A percentile compares a stretch with the other conserved stretches of the same genome.
Evolutionary conservation across 2,113 vertebrate species (phyloP).

Genomic region (Isurus oxyrinchus): DNA sequence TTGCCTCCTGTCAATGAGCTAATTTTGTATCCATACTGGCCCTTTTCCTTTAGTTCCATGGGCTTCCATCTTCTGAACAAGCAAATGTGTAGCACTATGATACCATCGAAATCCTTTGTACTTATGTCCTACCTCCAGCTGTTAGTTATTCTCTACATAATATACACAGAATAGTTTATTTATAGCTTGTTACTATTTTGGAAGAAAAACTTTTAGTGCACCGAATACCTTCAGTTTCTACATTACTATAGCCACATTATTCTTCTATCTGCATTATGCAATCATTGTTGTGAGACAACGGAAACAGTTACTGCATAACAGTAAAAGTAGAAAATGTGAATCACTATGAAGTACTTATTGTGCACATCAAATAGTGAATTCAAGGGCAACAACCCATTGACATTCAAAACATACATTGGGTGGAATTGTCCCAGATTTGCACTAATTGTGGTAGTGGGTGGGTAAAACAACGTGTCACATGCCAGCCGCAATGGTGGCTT

Average conservation of each 20-base stretch:
- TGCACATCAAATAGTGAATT: not conserved
- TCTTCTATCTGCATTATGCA: not conserved
- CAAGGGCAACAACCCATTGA: not conserved
- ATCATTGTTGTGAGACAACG: not conserved
- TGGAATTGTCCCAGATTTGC: too few species aligned
- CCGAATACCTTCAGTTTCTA: not conserved
- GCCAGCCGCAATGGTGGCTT: too few species aligned
- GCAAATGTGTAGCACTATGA: too few species aligned
- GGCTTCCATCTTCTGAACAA: too few species aligned
- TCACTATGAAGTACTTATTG: not conserved
- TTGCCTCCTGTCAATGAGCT: too few species aligned
- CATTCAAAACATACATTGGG: not conserved
- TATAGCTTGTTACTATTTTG: not conserved
- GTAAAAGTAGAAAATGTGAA: not conserved
- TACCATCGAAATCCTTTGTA: not conserved
- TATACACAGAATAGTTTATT: not conserved
- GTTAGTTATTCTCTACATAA: not conserved
- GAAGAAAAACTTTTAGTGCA: not conserved
- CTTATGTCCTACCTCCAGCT: not conserved
- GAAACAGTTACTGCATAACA: not conserved
- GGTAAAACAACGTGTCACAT: too few species aligned
- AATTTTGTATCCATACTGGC: too few species aligned
- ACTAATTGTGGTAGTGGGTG: too few species aligned
- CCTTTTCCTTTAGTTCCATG: too few species aligned
- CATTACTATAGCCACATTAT: not conserved